These are phyloP conservation scores for Anastatus disparis DNA, from an alignment of 1,140 invertebrate species.

Conservation along the genomic window DNA sequence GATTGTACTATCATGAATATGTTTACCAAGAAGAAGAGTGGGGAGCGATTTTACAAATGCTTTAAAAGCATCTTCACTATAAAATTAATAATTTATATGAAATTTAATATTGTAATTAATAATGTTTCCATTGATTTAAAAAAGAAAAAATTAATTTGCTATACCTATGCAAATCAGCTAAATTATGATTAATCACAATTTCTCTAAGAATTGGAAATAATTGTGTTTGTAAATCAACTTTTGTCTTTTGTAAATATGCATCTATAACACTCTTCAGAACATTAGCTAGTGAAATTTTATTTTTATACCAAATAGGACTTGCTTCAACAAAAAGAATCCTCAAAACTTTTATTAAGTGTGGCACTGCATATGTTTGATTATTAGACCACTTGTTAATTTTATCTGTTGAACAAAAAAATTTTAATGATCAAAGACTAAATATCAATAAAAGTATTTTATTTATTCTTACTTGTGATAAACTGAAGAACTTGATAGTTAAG, in stretches of 20 bases:
- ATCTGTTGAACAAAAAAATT: slow-evolving; percentile 47
- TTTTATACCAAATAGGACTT: slow-evolving; percentile 55
- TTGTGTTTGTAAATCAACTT: slow-evolving; percentile 51
- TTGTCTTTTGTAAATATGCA: slow-evolving; percentile 46
- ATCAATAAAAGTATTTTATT: neutral
- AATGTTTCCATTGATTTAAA: neutral
- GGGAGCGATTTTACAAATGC: slow-evolving; percentile 56
- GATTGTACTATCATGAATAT: slow-evolving; percentile 55
- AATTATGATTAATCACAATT: slow-evolving; percentile 60
- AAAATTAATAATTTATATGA: slow-evolving; percentile 31
- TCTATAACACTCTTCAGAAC: slow-evolving; percentile 49
- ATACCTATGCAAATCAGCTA: slow-evolving; percentile 60
- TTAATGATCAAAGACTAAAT: slow-evolving; percentile 17
- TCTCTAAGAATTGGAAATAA: slow-evolving; percentile 60
- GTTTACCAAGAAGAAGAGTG: slow-evolving; percentile 50
- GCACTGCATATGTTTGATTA: slow-evolving; percentile 41
- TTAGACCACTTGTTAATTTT: slow-evolving; percentile 51
- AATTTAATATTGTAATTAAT: neutral
- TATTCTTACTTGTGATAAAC: slow-evolving; percentile 47
- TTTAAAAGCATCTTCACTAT: slow-evolving; percentile 54
- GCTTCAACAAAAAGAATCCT: slow-evolving; percentile 61
- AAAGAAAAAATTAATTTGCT: no score
- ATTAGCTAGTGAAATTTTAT: slow-evolving; percentile 47
- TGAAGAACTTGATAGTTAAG: slow-evolving; percentile 43
- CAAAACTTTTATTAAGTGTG: slow-evolving; percentile 56